Evolutionary conservation across 2,797 vertebrate genomes (phyloP), one percentile per base, ranked within the genome.

Genomic region (Manis pentadactyla): DNA sequence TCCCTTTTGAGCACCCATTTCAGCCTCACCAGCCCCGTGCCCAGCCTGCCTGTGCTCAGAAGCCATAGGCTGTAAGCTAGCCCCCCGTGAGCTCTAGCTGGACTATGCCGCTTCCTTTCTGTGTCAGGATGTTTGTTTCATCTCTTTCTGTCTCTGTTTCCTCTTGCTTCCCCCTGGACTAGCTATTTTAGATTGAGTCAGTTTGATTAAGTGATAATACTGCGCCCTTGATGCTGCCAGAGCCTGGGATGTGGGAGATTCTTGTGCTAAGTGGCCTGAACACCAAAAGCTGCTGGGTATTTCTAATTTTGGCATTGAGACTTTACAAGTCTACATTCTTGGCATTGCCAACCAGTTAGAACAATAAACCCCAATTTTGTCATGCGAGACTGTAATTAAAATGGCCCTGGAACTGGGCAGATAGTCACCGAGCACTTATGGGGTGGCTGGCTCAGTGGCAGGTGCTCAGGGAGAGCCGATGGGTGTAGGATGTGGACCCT

Each of bases 291-390:
- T 46, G 59, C 39, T 21, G 18, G 92, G 55, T 1, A 13, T 69
- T 96, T 95, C 90, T 93, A 63, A 81, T 96, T 96, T 74, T 34
- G 61, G 79, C 83, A 37, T 21, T 15, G 14, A 77, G 94, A 77
- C 83, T 94, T 95, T 85, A 57, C 77, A 84, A 90, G 83, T 82
- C 91, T 64, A 27, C 95, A 57, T 96, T 86, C 93, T 93, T 83
- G 68, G 90, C 92, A 39, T 78, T 87, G 91, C 75, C 97, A 87
- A 51, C 93, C 74, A 59, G 77, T 97, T 85, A 89, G 81, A 93
- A 88, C 87, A 92, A 14, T 88, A 87, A 87, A 61, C 63, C 69
- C 83, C 84, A 31, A 2, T 64, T 78, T 82, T 85, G 77, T 96
- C 68, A 25, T 53, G 25, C 74, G 37, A 71, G 66, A 42, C 90